phyloP scores from a whole-genome alignment of 2,797 vertebrate species.

The Nannoperca australis region DNA sequence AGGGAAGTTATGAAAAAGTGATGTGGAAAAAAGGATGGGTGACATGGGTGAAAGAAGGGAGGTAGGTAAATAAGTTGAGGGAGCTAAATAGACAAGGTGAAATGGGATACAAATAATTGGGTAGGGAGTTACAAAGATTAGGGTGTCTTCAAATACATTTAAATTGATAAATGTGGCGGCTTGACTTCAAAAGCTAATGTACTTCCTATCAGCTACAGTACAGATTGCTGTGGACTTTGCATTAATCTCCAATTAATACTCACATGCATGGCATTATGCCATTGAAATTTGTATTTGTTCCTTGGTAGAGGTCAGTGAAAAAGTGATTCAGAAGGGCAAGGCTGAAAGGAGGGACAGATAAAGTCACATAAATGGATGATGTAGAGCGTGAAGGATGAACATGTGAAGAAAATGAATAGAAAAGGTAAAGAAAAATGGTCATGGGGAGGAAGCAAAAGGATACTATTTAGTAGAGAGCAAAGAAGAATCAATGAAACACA shows the following conservation, averaged over 20 bases:
- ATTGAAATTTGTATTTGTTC: constrained; percentile 37
- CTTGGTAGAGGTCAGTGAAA: constrained; percentile 34
- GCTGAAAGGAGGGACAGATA: constrained; percentile 26
- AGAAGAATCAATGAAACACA: constrained; percentile 7
- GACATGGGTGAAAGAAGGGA: not conserved
- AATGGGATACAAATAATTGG: constrained; percentile 7
- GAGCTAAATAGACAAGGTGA: constrained; percentile 1
- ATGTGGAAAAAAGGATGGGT: constrained; percentile 2
- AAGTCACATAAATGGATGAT: constrained; percentile 44
- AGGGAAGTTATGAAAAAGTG: not conserved
- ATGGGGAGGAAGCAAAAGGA: not conserved
- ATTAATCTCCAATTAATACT: constrained; percentile 46
- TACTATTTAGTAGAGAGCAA: constrained; percentile 4
- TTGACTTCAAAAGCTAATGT: constrained; percentile 30
- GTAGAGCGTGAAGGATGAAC: constrained; percentile 50
- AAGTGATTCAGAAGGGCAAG: constrained; percentile 27
- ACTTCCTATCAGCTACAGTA: constrained; percentile 30
- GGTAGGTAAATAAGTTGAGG: not conserved
- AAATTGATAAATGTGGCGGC: constrained; percentile 37
- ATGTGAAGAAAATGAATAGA: constrained; percentile 25
- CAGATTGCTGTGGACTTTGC: constrained; percentile 24
- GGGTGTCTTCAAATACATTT: constrained; percentile 25
- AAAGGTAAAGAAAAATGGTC: constrained; percentile 18
- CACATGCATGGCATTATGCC: constrained; percentile 7
- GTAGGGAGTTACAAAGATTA: constrained; percentile 42